These are phyloP conservation scores for Protosalanx chinensis DNA, from an alignment of 2,797 vertebrate genomes.

Conservation along the genomic window DNA sequence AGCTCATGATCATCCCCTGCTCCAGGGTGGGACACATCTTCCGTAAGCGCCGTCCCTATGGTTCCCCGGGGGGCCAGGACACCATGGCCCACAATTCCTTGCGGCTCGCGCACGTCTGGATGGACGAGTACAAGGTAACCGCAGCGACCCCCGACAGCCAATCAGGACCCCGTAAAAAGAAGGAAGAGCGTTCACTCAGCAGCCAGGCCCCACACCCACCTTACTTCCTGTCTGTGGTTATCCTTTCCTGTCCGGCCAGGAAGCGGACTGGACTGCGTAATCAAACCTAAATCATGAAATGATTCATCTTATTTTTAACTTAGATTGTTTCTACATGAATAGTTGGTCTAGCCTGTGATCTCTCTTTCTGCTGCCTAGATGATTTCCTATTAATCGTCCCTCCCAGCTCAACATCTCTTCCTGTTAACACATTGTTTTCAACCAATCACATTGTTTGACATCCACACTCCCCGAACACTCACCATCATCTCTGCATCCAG, in stretches of 20 bases:
- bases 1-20: constrained; percentile 91
- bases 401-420: not conserved
- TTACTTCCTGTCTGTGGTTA: not conserved
- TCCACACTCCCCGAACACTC: not conserved
- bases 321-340: not conserved
- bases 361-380: not conserved
- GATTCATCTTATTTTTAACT: not conserved
- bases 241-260: no score
- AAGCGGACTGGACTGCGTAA: not conserved
- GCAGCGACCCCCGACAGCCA: not conserved
- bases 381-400: not conserved
- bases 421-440: not conserved
- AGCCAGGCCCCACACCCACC: not conserved
- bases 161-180: not conserved
- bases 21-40: constrained; percentile 96
- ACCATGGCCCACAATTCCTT: constrained; percentile 96
- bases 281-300: not conserved
- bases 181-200: not conserved
- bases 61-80: constrained; percentile 91
- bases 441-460: constrained; percentile 1
- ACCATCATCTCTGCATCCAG: not conserved
- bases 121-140: constrained; percentile 95
- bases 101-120: constrained; percentile 91
- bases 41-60: constrained; percentile 91
- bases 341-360: not conserved